phyloP scores from a whole-genome alignment of 2,888 invertebrate species.

The Mystacides longicornis region DNA sequence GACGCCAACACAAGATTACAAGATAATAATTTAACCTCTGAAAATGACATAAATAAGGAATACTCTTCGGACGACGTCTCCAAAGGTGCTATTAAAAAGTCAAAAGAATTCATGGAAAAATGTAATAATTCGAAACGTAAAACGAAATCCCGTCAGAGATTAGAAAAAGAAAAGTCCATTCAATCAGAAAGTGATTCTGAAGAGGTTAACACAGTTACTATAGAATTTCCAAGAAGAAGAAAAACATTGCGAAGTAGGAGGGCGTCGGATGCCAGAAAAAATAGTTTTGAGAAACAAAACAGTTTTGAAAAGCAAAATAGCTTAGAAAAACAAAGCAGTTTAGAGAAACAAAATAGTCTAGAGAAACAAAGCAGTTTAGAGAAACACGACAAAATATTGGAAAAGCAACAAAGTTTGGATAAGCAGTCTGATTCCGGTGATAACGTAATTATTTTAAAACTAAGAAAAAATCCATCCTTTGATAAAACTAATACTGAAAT shows the following conservation, averaged over 20 bases:
- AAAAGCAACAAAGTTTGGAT: constrained; percentile 23
- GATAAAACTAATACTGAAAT: constrained; percentile 13
- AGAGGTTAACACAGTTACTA: constrained; percentile 46
- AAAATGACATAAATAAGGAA: not conserved
- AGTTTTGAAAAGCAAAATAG: constrained; percentile 3
- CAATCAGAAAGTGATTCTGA: constrained; percentile 46
- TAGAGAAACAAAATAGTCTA: not conserved
- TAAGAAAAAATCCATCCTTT: constrained; percentile 30
- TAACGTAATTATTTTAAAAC: constrained; percentile 35
- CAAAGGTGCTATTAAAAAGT: constrained; percentile 22
- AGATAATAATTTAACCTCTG: constrained; percentile 25
- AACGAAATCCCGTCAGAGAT: constrained; percentile 41
- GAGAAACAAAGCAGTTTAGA: not conserved
- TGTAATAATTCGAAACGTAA: constrained; percentile 41
- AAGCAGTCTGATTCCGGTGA: constrained; percentile 28
- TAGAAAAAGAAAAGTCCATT: constrained; percentile 46
- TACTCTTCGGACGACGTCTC: constrained; percentile 31
- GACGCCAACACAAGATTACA: constrained; percentile 2
- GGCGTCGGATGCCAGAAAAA: constrained; percentile 34
- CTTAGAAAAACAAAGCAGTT: not conserved
- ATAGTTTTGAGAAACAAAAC: constrained; percentile 23
- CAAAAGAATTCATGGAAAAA: constrained; percentile 18
- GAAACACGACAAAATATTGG: constrained; percentile 8
- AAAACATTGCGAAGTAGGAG: constrained; percentile 38
- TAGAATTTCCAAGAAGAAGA: constrained; percentile 44